Evolutionary conservation across 2,113 vertebrate species (phyloP).

Genomic region (Pachypanchax playfairii): DNA sequence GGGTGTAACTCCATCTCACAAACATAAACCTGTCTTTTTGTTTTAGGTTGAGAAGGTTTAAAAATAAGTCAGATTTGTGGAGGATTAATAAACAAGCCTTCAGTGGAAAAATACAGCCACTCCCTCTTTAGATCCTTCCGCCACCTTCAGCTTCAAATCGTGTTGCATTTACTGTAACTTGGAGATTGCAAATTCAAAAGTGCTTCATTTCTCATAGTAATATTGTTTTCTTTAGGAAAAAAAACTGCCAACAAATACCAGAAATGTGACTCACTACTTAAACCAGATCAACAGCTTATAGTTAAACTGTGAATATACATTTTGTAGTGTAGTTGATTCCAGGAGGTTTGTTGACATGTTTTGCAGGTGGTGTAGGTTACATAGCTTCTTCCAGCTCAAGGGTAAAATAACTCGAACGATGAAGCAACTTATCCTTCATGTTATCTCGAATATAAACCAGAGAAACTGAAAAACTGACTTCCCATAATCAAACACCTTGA

Average conservation of each 20-base stretch:
- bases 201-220: no score
- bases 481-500: slow-evolving; percentile 8
- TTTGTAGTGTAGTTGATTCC: no score
- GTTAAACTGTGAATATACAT: no score
- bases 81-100: neutral
- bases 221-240: no score
- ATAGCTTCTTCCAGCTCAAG: slow-evolving; percentile 25
- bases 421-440: neutral
- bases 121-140: neutral
- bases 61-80: neutral
- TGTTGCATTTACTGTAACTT: neutral
- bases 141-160: neutral
- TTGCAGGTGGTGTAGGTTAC: slow-evolving; percentile 4
- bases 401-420: no score
- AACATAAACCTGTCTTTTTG: neutral
- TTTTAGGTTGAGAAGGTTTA: neutral
- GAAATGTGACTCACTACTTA: no score
- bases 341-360: neutral
- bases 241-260: no score
- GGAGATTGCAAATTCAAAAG: no score
- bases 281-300: no score
- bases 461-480: slow-evolving; percentile 2
- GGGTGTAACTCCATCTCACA: neutral
- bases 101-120: neutral
- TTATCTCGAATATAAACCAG: neutral